phyloP scores from a whole-genome alignment of 2,113 vertebrate species.

The Carollia perspicillata region DNA sequence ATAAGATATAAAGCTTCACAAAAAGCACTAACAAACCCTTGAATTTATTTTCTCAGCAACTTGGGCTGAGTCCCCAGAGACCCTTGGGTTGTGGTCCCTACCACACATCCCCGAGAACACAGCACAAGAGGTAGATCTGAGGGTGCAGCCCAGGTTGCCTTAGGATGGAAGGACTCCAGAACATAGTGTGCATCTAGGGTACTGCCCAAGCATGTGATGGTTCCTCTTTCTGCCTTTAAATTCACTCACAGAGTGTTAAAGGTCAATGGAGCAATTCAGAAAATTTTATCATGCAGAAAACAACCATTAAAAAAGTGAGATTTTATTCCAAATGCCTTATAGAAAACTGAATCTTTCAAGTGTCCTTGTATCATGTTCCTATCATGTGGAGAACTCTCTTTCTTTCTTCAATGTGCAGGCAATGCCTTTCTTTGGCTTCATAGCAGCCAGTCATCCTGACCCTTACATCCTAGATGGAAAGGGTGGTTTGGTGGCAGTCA shows the following conservation, averaged over 20 bases:
- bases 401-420: conserved; percentile 24
- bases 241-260: neutral
- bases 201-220: neutral
- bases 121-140: neutral
- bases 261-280: neutral
- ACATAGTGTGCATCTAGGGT: neutral
- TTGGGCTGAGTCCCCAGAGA: neutral
- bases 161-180: neutral
- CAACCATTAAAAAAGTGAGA: neutral
- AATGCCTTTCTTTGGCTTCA: neutral
- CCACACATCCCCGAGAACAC: neutral
- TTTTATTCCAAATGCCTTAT: neutral
- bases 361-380: neutral
- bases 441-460: conserved; percentile 23
- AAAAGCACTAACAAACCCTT: neutral
- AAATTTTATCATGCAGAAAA: neutral
- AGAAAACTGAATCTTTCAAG: neutral
- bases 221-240: neutral
- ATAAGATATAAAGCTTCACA: neutral
- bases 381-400: neutral
- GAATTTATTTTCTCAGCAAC: neutral
- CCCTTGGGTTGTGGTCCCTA: neutral
- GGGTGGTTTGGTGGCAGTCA: conserved; percentile 18
- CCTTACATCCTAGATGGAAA: neutral
- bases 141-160: neutral